Evolutionary conservation across 2,888 invertebrate species (phyloP).

Genomic region (Sthenelais limicola): DNA sequence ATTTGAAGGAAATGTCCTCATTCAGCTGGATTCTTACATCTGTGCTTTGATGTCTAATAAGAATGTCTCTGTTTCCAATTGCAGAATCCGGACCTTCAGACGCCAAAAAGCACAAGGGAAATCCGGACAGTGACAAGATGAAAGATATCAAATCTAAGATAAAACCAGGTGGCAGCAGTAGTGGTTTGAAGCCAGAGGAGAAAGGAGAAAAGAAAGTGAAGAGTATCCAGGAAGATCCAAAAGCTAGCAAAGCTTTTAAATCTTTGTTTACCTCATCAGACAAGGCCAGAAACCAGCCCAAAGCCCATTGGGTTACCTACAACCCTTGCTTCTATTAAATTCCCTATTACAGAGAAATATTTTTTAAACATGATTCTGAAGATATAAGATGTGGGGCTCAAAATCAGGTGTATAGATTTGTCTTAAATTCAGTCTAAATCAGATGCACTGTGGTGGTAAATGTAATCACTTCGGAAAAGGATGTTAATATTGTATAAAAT

Average conservation of each 20-base stretch:
- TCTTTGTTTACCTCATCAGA: conserved; percentile 94
- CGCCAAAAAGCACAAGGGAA: conserved; percentile 75
- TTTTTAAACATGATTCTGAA: no score
- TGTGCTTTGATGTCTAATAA: no score
- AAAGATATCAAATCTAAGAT: conserved; percentile 43
- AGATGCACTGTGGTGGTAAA: no score
- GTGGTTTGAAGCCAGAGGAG: conserved; percentile 43
- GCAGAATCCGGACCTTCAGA: conserved; percentile 52
- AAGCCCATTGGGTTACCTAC: conserved; percentile 98
- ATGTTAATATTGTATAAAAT: no score
- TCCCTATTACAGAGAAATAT: no score
- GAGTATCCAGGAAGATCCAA: conserved; percentile 87
- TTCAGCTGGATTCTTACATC: no score
- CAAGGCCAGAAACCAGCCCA: conserved; percentile 87
- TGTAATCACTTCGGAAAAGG: no score
- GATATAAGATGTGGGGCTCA: no score
- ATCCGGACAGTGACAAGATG: conserved; percentile 50
- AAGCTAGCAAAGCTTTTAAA: conserved; percentile 91
- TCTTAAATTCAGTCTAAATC: no score
- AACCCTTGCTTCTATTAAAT: conserved; percentile 81
- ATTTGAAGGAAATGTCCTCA: no score
- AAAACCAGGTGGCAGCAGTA: conserved; percentile 42
- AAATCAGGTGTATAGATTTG: no score
- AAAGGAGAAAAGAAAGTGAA: conserved; percentile 48
- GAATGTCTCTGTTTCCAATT: conserved; percentile 19